phyloP scores from a whole-genome alignment of 2,113 vertebrate genomes.

The Oceanodroma tethys region DNA sequence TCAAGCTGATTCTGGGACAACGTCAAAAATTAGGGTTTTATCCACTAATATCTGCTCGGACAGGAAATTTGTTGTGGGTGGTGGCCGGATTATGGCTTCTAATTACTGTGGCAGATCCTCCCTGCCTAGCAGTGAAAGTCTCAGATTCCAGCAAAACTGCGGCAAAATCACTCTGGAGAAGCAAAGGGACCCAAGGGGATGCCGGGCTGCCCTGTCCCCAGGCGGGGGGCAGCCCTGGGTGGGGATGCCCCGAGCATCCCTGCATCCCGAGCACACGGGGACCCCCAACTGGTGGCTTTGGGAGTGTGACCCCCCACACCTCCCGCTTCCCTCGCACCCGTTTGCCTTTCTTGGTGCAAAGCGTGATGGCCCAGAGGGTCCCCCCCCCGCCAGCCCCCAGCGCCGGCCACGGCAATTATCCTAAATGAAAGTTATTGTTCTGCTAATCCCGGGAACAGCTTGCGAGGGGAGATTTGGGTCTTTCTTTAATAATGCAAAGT shows the following conservation, averaged over 20 bases:
- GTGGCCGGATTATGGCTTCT: slow-evolving; percentile 68
- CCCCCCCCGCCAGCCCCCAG: slow-evolving; percentile 17
- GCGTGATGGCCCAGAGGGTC: background rate
- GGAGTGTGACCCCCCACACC: background rate
- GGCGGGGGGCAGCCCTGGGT: background rate
- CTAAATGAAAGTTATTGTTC: slow-evolving; percentile 84
- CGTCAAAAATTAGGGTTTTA: slow-evolving; percentile 76
- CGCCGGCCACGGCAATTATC: slow-evolving; percentile 73
- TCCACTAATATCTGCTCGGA: slow-evolving; percentile 70
- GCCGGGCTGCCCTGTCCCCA: accelerated
- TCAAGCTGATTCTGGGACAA: slow-evolving; percentile 77
- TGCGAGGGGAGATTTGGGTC: slow-evolving; percentile 80
- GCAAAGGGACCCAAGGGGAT: background rate
- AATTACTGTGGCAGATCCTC: slow-evolving; percentile 74
- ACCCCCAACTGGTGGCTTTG: background rate
- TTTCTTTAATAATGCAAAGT: slow-evolving; percentile 83
- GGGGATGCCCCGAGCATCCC: background rate
- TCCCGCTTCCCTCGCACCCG: accelerated
- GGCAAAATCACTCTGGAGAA: background rate
- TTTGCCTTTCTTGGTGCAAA: background rate
- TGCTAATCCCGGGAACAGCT: slow-evolving; percentile 81
- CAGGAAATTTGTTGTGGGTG: slow-evolving; percentile 71
- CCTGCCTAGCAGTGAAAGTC: slow-evolving; percentile 70
- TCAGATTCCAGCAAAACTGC: background rate
- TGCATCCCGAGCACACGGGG: accelerated